These are phyloP conservation scores for Porphyrio hochstetteri DNA, from an alignment of 2,113 vertebrate species.

Conservation along the genomic window DNA sequence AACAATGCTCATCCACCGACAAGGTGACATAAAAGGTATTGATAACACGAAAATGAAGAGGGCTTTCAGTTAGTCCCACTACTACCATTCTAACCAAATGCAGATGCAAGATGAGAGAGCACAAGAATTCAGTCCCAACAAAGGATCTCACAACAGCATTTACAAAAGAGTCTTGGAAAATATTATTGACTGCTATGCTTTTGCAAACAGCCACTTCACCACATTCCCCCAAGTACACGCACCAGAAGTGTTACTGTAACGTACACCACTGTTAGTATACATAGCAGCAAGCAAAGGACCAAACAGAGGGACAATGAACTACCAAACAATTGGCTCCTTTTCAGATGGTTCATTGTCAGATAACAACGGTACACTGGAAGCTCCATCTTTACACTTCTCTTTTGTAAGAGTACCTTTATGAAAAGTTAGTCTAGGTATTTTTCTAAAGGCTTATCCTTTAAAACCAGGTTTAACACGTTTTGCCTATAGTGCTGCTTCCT, in stretches of 20 bases:
- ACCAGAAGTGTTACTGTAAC: background rate
- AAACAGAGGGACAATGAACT: background rate
- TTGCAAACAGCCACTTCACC: background rate
- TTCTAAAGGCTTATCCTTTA: background rate
- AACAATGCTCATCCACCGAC: background rate
- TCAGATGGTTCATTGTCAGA: background rate
- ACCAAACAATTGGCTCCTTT: background rate
- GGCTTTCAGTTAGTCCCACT: background rate
- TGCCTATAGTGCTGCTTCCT: background rate
- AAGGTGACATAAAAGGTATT: background rate
- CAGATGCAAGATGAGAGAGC: background rate
- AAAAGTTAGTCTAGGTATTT: background rate
- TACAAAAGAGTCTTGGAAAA: background rate
- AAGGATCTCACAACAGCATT: background rate
- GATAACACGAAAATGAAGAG: background rate
- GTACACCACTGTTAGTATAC: slow-evolving; percentile 36
- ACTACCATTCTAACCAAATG: background rate
- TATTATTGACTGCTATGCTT: background rate
- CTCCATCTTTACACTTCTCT: background rate
- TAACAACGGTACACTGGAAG: background rate
- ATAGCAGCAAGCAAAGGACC: slow-evolving; percentile 18
- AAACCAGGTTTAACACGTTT: background rate
- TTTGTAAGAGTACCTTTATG: background rate
- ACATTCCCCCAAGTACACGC: background rate
- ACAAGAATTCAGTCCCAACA: background rate